Percentiles rank a stretch among this genome's conserved stretches.
These are phyloP conservation scores for Heteromurus nitidus DNA, from an alignment of 2,888 invertebrate genomes.

Conservation along the genomic window DNA sequence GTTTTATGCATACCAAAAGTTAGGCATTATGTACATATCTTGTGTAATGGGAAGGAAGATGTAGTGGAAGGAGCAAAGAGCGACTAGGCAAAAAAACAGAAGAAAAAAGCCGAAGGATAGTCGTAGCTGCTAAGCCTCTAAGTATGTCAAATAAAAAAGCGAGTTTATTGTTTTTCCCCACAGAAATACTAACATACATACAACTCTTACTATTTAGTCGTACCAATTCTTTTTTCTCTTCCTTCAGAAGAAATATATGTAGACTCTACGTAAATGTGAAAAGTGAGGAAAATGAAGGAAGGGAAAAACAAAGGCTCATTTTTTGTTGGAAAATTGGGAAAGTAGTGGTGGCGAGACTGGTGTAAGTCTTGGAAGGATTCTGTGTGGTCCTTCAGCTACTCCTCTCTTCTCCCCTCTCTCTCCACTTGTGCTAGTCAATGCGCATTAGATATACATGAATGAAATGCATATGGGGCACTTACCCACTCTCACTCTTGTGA, in stretches of 20 bases:
- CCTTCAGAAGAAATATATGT: not conserved
- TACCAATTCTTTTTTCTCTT: constrained; percentile 24
- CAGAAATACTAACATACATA: constrained; percentile 34
- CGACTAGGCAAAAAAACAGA: not conserved
- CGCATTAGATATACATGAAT: constrained; percentile 40
- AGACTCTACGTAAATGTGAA: not conserved
- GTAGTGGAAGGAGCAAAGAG: not conserved
- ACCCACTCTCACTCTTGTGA: constrained; percentile 9
- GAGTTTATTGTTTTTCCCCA: constrained; percentile 58
- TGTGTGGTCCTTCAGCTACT: constrained; percentile 14
- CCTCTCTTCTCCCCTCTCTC: not conserved
- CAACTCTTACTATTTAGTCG: not conserved
- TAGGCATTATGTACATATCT: not conserved
- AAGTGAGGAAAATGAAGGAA: constrained; percentile 36
- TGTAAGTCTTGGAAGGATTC: not conserved
- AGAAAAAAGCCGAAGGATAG: constrained; percentile 13
- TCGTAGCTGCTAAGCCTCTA: constrained; percentile 48
- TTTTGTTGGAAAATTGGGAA: not conserved
- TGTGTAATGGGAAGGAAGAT: not conserved
- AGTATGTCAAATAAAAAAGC: constrained; percentile 58
- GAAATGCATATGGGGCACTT: constrained; percentile 44
- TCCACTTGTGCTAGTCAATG: too few relatives aligned
- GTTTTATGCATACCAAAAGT: not conserved
- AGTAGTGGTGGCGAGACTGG: constrained; percentile 1
- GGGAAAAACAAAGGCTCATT: not conserved